Evolutionary conservation across 2,888 invertebrate genomes (phyloP).

Genomic region (Oligia latruncula): DNA sequence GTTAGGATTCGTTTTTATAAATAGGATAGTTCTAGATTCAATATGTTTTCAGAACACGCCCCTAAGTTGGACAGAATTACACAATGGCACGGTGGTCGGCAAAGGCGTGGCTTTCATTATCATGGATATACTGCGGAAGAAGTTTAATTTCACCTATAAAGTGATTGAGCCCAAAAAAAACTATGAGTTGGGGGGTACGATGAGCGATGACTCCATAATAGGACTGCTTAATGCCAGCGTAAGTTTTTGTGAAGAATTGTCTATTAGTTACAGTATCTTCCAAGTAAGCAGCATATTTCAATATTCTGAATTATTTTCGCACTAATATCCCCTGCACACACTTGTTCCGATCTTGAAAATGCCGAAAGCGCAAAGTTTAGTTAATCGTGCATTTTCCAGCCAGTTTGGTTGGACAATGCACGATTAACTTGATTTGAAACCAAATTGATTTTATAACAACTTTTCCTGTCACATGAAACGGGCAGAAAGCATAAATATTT

Average conservation of each 20-base stretch:
- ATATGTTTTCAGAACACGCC: constrained; percentile 90
- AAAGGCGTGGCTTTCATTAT: constrained; percentile 93
- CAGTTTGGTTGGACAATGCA: neutral
- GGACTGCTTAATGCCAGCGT: constrained; percentile 91
- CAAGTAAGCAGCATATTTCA: neutral
- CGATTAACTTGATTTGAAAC: neutral
- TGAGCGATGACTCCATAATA: constrained; percentile 90
- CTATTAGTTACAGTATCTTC: neutral
- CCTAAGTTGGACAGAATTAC: constrained; percentile 88
- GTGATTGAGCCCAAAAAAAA: constrained; percentile 91
- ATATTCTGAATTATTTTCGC: neutral
- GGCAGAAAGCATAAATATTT: neutral
- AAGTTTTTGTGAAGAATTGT: constrained; percentile 66
- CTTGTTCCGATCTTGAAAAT: too few species aligned
- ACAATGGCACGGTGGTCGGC: constrained; percentile 91
- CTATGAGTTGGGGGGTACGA: constrained; percentile 90
- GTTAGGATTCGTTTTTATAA: neutral
- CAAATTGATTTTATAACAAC: neutral
- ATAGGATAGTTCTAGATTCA: neutral
- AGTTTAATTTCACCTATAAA: constrained; percentile 94
- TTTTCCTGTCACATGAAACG: neutral
- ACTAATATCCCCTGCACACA: neutral
- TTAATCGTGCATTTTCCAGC: neutral
- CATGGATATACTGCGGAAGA: constrained; percentile 91
- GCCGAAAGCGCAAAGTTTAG: neutral